Base-by-base conservation (phyloP, 2,888 invertebrate species). In the Orthonevra nobilis region DNA sequence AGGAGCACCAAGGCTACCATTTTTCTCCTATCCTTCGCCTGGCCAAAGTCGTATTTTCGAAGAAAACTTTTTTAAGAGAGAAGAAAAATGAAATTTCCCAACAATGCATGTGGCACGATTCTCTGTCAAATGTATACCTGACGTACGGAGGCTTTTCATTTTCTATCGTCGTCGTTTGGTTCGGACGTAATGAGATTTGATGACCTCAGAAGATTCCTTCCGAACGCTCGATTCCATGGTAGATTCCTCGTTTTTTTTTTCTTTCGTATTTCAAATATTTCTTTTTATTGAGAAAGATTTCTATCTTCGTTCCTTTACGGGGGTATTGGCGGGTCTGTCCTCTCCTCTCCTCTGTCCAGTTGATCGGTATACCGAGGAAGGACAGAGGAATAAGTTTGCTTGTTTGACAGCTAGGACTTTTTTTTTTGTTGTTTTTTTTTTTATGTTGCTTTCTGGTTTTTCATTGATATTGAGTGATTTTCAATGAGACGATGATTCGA, bases 121-220 rank as follows among this genome's bases (percentile, higher is more conserved):
- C 23, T 9, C 50, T 44, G 19, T 26, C n/a, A 9, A 23, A 36
- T 17, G 10, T 32, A 9, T 73, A 46, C 66, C 42, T 69, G 75
- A 56, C 63, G 61, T 48, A 30, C 50, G 64, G 79, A 79, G 79
- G 79, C 72, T 73, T 79, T 79, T 68, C 66, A 79, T 73, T 73
- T 73, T 79, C 79, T 68, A 61, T 73, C 73, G n/a, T n/a, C n/a
- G n/a, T n/a, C n/a, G 66, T 61, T 79, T 61, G 79, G 66, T 40
- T 73, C 10, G 73, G 79, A 79, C 79, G 73, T 79, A 79, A 79
- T 73, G 79, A 79, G 73, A 79, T 79, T 79, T 79, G 79, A 79
- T 79, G 79, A 79, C 79, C 79, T 73, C 73, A 68, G 73, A 73
- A 79, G 79, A 79, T 79, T 79, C 79, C 73, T 79, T 56, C 77